Evolutionary conservation across 2,888 invertebrate genomes (phyloP).

Genomic region (Netelia virgata): DNA sequence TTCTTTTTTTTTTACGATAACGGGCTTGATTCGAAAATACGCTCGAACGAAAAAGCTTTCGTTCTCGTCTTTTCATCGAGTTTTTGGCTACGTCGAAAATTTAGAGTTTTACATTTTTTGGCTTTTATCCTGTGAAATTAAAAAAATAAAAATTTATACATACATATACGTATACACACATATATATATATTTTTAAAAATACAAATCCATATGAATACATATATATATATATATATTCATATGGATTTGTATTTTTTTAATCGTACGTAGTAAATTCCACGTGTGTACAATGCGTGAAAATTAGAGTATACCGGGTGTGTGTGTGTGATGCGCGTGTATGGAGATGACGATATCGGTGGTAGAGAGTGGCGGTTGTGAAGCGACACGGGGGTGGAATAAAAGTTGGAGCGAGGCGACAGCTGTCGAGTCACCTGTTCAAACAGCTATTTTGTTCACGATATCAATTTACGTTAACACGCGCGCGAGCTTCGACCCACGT

Average conservation of each 20-base stretch:
- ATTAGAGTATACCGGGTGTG: conserved; percentile 17
- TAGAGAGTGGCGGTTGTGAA: conserved; percentile 23
- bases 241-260: neutral
- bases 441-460: conserved; percentile 78
- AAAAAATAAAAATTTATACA: too few relatives aligned
- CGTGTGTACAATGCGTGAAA: conserved; percentile 11
- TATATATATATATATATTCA: too few relatives aligned
- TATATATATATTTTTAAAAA: too few relatives aligned
- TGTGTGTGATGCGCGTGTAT: neutral
- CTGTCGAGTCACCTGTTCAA: conserved; percentile 83
- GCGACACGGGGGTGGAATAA: conserved; percentile 74
- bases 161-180: too few relatives aligned
- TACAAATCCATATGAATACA: too few relatives aligned
- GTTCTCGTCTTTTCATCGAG: too few relatives aligned
- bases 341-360: conserved; percentile 4
- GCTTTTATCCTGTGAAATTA: too few relatives aligned
- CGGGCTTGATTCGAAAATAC: too few relatives aligned
- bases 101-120: too few relatives aligned
- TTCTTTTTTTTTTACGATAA: too few relatives aligned
- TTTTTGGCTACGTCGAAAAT: too few relatives aligned
- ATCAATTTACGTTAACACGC: conserved; percentile 74
- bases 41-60: too few relatives aligned
- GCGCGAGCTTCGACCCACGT: conserved; percentile 65
- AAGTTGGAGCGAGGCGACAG: conserved; percentile 78
- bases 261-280: neutral